Percentiles rank a stretch among this genome's conserved stretches.
phyloP scores from a whole-genome alignment of 2,888 invertebrate species.

The Noctua comes region DNA sequence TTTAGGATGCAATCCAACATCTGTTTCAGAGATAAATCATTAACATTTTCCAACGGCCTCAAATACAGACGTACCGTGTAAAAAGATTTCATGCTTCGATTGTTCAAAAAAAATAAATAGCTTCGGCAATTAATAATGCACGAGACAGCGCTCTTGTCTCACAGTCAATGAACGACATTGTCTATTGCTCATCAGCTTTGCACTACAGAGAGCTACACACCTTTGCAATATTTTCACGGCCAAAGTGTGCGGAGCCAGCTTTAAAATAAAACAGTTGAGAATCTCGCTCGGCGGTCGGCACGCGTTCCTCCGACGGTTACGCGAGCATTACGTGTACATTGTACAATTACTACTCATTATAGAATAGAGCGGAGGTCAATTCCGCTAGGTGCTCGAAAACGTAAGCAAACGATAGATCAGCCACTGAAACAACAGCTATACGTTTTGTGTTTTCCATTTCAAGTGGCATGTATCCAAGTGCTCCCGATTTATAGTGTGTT shows the following conservation, averaged over 20 bases:
- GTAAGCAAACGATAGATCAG: slow-evolving; percentile 53
- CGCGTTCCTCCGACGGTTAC: slow-evolving; percentile 77
- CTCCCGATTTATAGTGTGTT: slow-evolving; percentile 49
- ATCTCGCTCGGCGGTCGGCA: slow-evolving; percentile 82
- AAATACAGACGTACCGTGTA: slow-evolving; percentile 49
- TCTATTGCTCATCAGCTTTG: slow-evolving; percentile 77
- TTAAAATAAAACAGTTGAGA: slow-evolving; percentile 89
- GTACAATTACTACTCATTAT: slow-evolving; percentile 75
- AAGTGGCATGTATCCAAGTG: slow-evolving; percentile 60
- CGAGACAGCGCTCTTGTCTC: slow-evolving; percentile 65
- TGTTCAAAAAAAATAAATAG: slow-evolving; percentile 62
- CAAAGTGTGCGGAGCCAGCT: slow-evolving; percentile 81
- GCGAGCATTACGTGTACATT: slow-evolving; percentile 77
- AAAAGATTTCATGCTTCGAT: slow-evolving; percentile 66
- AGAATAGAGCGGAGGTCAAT: slow-evolving; percentile 60
- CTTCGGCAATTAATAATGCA: slow-evolving; percentile 68
- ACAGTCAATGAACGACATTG: slow-evolving; percentile 85
- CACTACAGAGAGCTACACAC: slow-evolving; percentile 75
- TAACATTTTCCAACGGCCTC: slow-evolving; percentile 40
- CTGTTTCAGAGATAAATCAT: slow-evolving; percentile 2
- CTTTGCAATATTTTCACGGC: slow-evolving; percentile 86
- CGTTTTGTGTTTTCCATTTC: slow-evolving; percentile 51
- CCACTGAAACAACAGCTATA: slow-evolving; percentile 5
- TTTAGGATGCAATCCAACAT: neutral
- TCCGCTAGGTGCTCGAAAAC: slow-evolving; percentile 55